Evolutionary conservation across 2,797 vertebrate genomes (phyloP), one percentile per base, ranked within the genome.

Genomic region (Carduelis carduelis): DNA sequence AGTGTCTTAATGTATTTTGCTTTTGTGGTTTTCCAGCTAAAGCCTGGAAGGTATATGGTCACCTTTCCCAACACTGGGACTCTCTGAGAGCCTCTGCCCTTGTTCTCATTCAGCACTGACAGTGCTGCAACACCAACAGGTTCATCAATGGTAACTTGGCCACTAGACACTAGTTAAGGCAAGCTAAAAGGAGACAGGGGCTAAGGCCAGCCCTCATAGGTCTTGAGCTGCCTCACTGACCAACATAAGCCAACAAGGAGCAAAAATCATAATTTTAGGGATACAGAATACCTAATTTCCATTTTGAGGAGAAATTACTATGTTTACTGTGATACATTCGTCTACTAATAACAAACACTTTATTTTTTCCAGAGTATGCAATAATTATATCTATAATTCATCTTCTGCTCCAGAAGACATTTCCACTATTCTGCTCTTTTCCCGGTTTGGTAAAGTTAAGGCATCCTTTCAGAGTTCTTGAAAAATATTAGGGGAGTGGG

Each of bases 51-150:
- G 5, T n/a, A 4, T 12, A 24, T 24, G 9, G 34, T 41, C 34
- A 41, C 5, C 8, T 66, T 66, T 34, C 14, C 4, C 28, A 39
- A 35, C 30, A 34, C 1, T 39, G 19, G 12, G 14, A 52, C 4
- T 37, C 41, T 56, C 7, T 37, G 8, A 47, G 37, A 57, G 4
- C 8, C 23, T 49, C 34, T 57, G 7, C 18, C 13, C 5, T 61
- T 84, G 9, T 6, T 15, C 30, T 66, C 27, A 26, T 26, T 34
- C 12, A 47, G 16, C 32, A 26, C 5, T 18, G 22, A 39, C 10
- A 35, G 24, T 2, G 0, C 11, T 46, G 41, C 22, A 47, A 5
- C 4, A 70, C 16, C 14, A 37, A 2, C 8, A 1, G 16, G 11
- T 23, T 52, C 49, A 44, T 1, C 4, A 5, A 26, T 3, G 8